Conservation (phyloP, 2,888 invertebrate genomes). For the Epirrhoe alternata region DNA sequence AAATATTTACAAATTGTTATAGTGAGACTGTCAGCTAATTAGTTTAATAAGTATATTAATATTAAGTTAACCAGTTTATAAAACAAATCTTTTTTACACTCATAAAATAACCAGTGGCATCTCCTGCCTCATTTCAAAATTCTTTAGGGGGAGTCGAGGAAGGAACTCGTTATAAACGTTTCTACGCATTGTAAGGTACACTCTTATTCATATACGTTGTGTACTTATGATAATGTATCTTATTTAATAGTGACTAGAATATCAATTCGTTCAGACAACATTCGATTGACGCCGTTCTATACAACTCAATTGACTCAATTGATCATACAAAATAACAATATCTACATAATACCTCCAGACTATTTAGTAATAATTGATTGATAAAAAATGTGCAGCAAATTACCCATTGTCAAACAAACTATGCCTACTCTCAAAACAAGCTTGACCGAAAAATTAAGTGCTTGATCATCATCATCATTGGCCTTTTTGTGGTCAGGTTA, state of each 20-base stretch:
- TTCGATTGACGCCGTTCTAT: constrained; percentile 55
- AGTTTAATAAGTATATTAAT: constrained; percentile 19
- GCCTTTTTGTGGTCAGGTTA: no score
- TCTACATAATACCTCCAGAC: neutral
- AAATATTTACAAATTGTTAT: constrained; percentile 19
- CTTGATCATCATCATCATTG: no score
- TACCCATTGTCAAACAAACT: neutral
- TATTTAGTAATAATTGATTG: neutral
- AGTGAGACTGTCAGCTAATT: constrained; percentile 1
- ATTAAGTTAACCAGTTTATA: constrained; percentile 3
- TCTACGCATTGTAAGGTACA: neutral
- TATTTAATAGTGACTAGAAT: constrained; percentile 60
- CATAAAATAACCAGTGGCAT: neutral
- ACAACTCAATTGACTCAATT: constrained; percentile 33
- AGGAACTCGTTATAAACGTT: neutral
- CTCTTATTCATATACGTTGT: neutral
- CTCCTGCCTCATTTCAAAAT: neutral
- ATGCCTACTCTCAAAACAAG: neutral
- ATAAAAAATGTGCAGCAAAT: neutral
- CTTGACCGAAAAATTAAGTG: neutral
- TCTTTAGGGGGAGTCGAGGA: neutral
- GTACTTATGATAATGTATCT: neutral
- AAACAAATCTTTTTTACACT: neutral
- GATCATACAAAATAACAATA: constrained; percentile 3
- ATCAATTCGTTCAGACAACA: constrained; percentile 58